Evolutionary conservation across 2,888 invertebrate genomes (phyloP).

Genomic region (Rambutsinella grinnellia): DNA sequence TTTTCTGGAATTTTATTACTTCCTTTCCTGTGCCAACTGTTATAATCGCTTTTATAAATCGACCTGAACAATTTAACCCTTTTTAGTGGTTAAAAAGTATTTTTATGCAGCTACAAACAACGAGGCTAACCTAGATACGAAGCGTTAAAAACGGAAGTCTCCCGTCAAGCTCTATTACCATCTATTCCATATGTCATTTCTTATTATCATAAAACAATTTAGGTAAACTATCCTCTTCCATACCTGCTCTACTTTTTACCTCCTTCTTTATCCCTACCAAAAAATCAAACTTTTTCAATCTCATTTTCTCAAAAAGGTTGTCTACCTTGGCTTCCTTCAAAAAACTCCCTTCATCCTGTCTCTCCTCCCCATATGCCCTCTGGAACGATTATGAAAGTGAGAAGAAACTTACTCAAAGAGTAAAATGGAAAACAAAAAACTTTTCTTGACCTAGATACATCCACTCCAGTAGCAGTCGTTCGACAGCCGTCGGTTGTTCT

Average conservation of each 20-base stretch:
- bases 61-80: not conserved
- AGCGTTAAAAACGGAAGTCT: slow-evolving; percentile 41
- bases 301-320: slow-evolving; percentile 37
- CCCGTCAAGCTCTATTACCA: slow-evolving; percentile 13
- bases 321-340: slow-evolving; percentile 49
- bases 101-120: too few species aligned
- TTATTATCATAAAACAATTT: too few species aligned
- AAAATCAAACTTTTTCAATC: slow-evolving; percentile 6
- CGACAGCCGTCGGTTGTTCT: not conserved
- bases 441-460: not conserved
- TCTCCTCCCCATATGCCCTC: not conserved
- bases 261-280: not conserved
- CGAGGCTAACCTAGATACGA: not conserved
- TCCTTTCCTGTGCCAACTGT: not conserved
- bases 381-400: not conserved
- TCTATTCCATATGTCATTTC: not conserved
- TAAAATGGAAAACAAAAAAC: not conserved
- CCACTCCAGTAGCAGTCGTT: not conserved
- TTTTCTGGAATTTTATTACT: not conserved
- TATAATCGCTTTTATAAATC: not conserved
- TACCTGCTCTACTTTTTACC: not conserved
- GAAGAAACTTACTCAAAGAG: not conserved
- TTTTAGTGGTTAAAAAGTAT: not conserved
- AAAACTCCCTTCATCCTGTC: not conserved
- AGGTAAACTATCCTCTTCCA: not conserved